These are phyloP conservation scores for Pedetes capensis DNA, from an alignment of 2,113 vertebrate species.

Conservation along the genomic window DNA sequence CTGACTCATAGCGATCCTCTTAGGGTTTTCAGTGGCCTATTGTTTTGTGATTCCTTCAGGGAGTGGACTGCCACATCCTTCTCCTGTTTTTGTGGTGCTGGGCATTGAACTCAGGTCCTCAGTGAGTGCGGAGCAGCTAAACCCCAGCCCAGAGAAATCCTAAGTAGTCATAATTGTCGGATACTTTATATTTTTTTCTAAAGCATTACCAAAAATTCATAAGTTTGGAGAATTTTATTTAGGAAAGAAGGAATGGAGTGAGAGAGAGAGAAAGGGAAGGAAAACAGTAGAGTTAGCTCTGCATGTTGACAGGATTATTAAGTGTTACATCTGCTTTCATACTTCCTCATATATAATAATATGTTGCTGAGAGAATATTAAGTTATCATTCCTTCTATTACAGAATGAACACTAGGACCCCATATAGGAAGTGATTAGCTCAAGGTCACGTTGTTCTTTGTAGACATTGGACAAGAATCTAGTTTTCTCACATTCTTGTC, in stretches of 20 bases:
- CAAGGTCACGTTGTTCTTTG: not conserved
- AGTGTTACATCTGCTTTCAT: not conserved
- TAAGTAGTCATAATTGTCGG: not conserved
- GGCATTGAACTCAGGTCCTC: no score
- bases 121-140: no score
- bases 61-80: no score
- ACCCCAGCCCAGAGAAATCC: not conserved
- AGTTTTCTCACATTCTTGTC: not conserved
- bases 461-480: not conserved
- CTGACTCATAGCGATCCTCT: no score
- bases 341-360: not conserved
- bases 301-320: not conserved
- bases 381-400: not conserved
- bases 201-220: not conserved
- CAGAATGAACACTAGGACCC: not conserved
- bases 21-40: no score
- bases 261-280: not conserved
- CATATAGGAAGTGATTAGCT: not conserved
- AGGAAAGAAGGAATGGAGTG: not conserved
- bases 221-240: not conserved
- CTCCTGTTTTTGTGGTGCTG: no score
- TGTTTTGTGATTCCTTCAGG: no score
- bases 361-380: not conserved
- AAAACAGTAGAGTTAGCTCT: not conserved
- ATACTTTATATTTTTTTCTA: not conserved